These are phyloP conservation scores for Platanista minor DNA, from an alignment of 2,113 vertebrate species.

Conservation along the genomic window DNA sequence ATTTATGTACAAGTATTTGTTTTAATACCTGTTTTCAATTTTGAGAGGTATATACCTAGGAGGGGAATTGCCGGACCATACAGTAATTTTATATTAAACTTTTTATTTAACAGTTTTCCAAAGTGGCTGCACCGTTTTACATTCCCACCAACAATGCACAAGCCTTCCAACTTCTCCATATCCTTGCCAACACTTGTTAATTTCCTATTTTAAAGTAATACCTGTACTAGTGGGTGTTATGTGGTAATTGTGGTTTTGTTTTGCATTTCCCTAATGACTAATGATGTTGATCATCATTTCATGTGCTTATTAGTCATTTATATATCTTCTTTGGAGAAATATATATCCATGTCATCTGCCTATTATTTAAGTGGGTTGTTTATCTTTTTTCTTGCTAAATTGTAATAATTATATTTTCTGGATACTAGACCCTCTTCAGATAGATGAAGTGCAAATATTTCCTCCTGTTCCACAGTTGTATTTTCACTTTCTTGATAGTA, in stretches of 20 bases:
- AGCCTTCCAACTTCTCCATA: neutral
- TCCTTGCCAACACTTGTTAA: neutral
- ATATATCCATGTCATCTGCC: neutral
- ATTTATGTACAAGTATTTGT: neutral
- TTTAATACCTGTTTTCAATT: neutral
- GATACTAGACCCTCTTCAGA: neutral
- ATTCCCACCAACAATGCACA: too few relatives aligned
- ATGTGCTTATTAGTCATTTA: neutral
- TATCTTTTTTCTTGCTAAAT: neutral
- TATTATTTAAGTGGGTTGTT: neutral
- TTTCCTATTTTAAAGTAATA: neutral
- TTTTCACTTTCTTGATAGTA: neutral
- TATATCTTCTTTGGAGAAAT: neutral
- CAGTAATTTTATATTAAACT: neutral
- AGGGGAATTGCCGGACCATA: neutral
- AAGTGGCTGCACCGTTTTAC: neutral
- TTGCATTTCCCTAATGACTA: neutral
- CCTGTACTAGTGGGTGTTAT: neutral
- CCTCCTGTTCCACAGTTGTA: neutral
- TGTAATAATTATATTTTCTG: neutral
- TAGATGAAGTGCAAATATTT: neutral
- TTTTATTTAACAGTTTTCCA: neutral
- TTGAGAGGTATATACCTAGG: neutral
- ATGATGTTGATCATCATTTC: neutral
- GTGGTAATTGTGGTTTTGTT: neutral